Evolutionary conservation across 2,888 invertebrate genomes (phyloP), one percentile per base, ranked within the genome.

Genomic region (Drosophila sordidapex): DNA sequence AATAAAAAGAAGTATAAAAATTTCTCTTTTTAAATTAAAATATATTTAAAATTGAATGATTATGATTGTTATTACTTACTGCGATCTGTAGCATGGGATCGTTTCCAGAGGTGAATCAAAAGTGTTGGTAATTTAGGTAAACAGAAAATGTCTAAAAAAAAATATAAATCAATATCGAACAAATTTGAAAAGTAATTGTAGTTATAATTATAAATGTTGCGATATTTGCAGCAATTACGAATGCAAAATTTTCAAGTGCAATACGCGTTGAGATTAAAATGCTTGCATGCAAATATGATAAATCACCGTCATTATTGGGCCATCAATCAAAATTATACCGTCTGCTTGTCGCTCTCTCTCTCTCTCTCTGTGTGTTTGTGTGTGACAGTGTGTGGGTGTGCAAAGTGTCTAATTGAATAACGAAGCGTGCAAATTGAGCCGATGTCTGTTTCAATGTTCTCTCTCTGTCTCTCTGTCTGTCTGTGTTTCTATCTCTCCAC

Each of bases 291-390:
- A 91, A 91, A 91, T 92, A 88, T 91, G 92, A 92, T 92, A 91
- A 92, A 92, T 92, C 91, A 92, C 91, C 85, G 82, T 85, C 91
- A 91, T 92, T 92, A 92, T 91, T 90, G 87, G 81, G 79, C 82
- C 91, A 92, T 92, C 92, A 92, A 92, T 92, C 92, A 92, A 89
- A 92, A 92, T 92, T 92, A 92, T 83, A 81, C 81, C 64, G 75
- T 75, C 71, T 62, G 70, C 48, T 35, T 66, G 61, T 60, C 63
- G 48, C 56, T 52, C 65, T 18, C 35, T 11, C 40, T 62, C 51
- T 53, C 8, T 35, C 10, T 43, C 4, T 43, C 38, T 58, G 56
- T 51, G 62, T 43, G 49, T 33, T 40, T 36, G 18, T 1, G 18
- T 18, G 18, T 18, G 18, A 13, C 13, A 13, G 38, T 38, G 63